These are phyloP conservation scores for Corythornis madagascariensis DNA, from an alignment of 2,113 vertebrate species.

Conservation along the genomic window DNA sequence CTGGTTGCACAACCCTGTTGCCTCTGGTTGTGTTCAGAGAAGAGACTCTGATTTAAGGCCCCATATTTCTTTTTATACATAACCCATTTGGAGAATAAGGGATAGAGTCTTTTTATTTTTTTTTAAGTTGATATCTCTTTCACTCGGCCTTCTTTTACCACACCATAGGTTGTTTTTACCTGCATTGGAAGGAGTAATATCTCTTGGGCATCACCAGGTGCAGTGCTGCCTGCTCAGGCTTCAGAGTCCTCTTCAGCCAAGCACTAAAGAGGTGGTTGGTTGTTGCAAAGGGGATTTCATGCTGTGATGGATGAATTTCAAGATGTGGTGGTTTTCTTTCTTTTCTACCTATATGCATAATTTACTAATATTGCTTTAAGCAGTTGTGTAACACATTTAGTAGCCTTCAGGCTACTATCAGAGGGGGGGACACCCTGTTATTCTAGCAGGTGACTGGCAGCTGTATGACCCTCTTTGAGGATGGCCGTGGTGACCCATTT, in stretches of 20 bases:
- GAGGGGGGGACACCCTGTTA: not conserved
- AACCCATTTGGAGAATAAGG: not conserved
- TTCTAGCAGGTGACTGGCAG: not conserved
- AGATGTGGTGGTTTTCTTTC: not conserved
- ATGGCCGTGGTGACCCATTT: not conserved
- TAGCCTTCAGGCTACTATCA: accelerated
- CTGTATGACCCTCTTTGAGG: not conserved
- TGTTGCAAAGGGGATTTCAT: not conserved
- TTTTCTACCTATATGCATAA: not conserved
- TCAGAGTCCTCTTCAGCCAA: not conserved
- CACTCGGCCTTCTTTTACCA: not conserved
- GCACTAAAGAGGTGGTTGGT: not conserved
- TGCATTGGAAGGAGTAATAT: not conserved
- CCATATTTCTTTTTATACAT: not conserved
- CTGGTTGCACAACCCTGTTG: not conserved
- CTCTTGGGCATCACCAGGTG: not conserved
- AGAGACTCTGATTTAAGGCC: not conserved
- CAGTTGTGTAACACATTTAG: not conserved
- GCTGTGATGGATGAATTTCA: not conserved
- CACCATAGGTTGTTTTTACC: not conserved
- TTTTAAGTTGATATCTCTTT: not conserved
- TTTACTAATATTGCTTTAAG: not conserved
- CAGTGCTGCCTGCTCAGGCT: not conserved
- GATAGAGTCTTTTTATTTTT: not conserved
- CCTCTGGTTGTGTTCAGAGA: not conserved